Evolutionary conservation across 2,797 vertebrate species (phyloP).

Genomic region (Eulemur albifrons): DNA sequence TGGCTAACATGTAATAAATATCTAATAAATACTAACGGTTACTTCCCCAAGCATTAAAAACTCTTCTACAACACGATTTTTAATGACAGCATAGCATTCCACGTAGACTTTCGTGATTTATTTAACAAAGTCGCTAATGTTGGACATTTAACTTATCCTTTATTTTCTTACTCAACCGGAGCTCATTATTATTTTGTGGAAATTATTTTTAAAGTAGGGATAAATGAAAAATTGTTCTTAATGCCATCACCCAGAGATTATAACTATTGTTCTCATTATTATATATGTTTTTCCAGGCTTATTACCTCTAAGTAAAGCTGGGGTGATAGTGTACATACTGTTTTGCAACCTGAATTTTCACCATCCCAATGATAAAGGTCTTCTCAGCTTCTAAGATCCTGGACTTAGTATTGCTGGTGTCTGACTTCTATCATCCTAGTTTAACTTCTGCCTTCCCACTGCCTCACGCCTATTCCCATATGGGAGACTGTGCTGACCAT

Average conservation of each 20-base stretch:
- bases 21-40: not conserved
- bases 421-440: not conserved
- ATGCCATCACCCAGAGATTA: not conserved
- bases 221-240: not conserved
- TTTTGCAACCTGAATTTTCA: not conserved
- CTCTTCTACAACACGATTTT: not conserved
- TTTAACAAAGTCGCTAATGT: not conserved
- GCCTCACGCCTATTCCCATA: not conserved
- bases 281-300: not conserved
- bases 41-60: not conserved
- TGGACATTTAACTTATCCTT: not conserved
- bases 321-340: not conserved
- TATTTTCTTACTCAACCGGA: not conserved
- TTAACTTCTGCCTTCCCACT: not conserved
- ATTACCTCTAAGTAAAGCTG: not conserved
- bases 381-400: not conserved
- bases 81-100: not conserved
- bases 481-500: not conserved
- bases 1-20: not conserved
- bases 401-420: not conserved
- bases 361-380: not conserved
- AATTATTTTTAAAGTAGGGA: not conserved
- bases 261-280: not conserved
- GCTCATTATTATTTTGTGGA: not conserved
- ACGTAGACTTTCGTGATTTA: not conserved